Evolutionary conservation across 2,888 invertebrate genomes (phyloP).

Genomic region (Sphaeridia pumilis): DNA sequence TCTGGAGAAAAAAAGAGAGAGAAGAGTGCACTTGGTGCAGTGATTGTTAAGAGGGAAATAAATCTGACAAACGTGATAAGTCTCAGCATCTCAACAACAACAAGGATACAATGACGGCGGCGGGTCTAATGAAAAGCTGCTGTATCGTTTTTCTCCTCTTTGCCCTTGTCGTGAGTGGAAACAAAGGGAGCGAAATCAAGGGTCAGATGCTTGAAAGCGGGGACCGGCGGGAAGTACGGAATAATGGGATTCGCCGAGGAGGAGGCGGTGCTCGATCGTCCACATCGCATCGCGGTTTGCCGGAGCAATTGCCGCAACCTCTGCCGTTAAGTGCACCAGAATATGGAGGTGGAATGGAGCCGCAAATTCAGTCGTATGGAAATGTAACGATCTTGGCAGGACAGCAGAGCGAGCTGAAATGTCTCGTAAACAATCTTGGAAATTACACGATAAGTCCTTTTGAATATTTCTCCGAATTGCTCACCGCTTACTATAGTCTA

Average conservation of each 20-base stretch:
- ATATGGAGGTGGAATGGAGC: neutral
- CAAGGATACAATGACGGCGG: no score
- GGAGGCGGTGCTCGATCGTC: no score
- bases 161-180: conserved; percentile 24
- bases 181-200: conserved; percentile 32
- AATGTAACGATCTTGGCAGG: conserved; percentile 34
- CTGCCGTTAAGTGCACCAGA: neutral
- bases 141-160: conserved; percentile 1
- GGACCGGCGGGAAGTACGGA: no score
- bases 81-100: no score
- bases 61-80: no score
- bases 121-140: conserved; percentile 1
- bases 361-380: conserved; percentile 16
- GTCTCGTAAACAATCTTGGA: conserved; percentile 32
- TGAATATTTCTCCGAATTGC: no score
- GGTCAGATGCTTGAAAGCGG: no score
- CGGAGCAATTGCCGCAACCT: conserved; percentile 11
- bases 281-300: conserved; percentile 14
- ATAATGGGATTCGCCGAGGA: no score
- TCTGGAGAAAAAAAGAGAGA: no score
- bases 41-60: no score
- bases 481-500: no score
- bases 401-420: conserved; percentile 34
- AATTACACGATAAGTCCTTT: conserved; percentile 36
- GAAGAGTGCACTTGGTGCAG: no score